Conservation (phyloP, 2,888 invertebrate genomes). For the Lamellibrachia columna region DNA sequence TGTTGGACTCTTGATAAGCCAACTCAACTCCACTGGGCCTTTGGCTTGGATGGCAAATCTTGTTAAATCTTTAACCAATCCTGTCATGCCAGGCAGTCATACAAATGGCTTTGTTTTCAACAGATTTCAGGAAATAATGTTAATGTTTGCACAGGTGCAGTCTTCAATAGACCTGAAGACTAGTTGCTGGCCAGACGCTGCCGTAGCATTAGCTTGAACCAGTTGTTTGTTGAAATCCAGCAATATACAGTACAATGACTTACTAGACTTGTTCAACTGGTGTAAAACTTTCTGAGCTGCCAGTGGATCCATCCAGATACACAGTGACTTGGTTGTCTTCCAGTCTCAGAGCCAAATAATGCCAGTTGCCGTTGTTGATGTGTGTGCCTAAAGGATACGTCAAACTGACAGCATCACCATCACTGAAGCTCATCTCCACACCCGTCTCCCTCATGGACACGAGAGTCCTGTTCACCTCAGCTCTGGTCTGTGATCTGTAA, state of each 20-base stretch:
- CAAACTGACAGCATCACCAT: background rate
- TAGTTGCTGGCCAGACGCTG: too few species aligned
- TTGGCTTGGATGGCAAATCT: too few species aligned
- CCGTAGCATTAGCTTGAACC: too few species aligned
- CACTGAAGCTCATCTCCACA: conserved; percentile 13
- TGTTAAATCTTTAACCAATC: too few species aligned
- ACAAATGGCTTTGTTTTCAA: too few species aligned
- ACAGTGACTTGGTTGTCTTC: background rate
- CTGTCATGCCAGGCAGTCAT: too few species aligned
- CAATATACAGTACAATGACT: background rate
- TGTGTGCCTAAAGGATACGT: background rate
- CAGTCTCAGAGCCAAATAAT: conserved; percentile 16
- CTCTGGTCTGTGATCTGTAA: conserved; percentile 13
- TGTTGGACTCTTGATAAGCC: too few species aligned
- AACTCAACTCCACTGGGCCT: too few species aligned
- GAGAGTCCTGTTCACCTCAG: background rate
- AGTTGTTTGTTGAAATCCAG: background rate
- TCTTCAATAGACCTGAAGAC: too few species aligned
- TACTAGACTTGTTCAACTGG: conserved; percentile 5
- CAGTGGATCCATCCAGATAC: background rate
- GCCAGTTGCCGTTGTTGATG: conserved; percentile 23
- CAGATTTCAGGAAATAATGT: too few species aligned
- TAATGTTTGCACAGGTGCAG: too few species aligned
- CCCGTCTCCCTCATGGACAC: conserved; percentile 3
- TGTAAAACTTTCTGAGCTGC: background rate